phyloP scores from a whole-genome alignment of 2,113 vertebrate genomes.

The Alaudala cheleensis region DNA sequence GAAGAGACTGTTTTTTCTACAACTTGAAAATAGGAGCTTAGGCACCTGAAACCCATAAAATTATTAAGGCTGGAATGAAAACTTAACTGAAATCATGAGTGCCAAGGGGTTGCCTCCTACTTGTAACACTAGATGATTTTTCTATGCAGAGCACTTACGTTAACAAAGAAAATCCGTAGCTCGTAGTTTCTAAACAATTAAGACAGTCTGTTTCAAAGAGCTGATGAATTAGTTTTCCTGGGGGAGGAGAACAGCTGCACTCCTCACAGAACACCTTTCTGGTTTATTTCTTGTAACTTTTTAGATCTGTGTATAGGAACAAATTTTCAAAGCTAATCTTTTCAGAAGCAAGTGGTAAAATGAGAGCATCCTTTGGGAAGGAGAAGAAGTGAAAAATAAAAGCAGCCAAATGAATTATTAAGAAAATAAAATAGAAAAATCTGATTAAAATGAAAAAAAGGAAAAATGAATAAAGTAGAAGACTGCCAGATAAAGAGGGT shows the following conservation, averaged over 20 bases:
- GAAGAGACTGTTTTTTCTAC: background rate
- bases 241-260: constrained; percentile 39
- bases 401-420: background rate
- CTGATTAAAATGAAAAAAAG: background rate
- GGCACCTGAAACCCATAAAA: constrained; percentile 1
- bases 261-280: constrained; percentile 22
- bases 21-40: background rate
- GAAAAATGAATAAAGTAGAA: background rate
- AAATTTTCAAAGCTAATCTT: background rate
- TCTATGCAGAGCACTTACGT: background rate
- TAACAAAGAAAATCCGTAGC: constrained; percentile 20
- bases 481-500: background rate
- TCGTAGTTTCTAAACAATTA: constrained; percentile 46
- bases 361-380: background rate
- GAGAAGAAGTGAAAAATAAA: background rate
- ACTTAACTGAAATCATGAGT: background rate
- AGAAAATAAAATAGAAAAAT: background rate
- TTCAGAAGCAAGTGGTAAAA: background rate
- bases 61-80: background rate
- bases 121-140: background rate
- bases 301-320: background rate
- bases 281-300: constrained; percentile 36
- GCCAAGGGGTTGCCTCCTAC: background rate
- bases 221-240: constrained; percentile 46
- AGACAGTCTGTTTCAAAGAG: constrained; percentile 50